Evolutionary conservation across 1,140 invertebrate genomes (phyloP).

Genomic region (Bombus pascuorum): DNA sequence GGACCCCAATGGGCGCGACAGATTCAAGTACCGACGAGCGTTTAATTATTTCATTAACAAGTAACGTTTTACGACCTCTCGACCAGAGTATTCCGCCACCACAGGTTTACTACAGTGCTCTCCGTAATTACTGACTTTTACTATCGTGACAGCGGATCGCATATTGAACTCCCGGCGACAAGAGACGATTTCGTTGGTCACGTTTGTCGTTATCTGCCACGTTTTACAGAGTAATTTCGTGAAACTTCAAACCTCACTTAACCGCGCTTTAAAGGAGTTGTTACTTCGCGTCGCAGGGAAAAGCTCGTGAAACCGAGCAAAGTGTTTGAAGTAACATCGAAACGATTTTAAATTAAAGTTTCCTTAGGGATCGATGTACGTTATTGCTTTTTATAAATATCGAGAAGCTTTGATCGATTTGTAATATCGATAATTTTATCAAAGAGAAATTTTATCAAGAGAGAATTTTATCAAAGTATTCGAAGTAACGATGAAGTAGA

Average conservation of each 20-base stretch:
- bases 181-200: constrained; percentile 1
- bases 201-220: background rate
- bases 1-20: no score
- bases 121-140: constrained; percentile 23
- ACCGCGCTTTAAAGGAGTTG: background rate
- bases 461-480: no score
- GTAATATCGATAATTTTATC: no score
- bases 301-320: background rate
- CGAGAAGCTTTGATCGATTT: background rate
- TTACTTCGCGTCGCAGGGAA: background rate
- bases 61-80: constrained; percentile 8
- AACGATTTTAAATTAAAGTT: background rate
- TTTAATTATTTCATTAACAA: constrained; percentile 53
- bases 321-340: background rate
- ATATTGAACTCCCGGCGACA: no score
- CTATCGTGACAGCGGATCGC: background rate
- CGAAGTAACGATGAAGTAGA: no score
- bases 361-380: background rate
- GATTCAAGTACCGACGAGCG: background rate
- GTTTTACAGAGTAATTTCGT: constrained; percentile 21
- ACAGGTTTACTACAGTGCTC: background rate
- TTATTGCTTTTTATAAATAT: background rate
- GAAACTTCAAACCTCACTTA: background rate
- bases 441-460: no score
- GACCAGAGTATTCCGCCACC: background rate